Evolutionary conservation across 2,797 vertebrate genomes (phyloP).

Genomic region (Sandelia bainsii): DNA sequence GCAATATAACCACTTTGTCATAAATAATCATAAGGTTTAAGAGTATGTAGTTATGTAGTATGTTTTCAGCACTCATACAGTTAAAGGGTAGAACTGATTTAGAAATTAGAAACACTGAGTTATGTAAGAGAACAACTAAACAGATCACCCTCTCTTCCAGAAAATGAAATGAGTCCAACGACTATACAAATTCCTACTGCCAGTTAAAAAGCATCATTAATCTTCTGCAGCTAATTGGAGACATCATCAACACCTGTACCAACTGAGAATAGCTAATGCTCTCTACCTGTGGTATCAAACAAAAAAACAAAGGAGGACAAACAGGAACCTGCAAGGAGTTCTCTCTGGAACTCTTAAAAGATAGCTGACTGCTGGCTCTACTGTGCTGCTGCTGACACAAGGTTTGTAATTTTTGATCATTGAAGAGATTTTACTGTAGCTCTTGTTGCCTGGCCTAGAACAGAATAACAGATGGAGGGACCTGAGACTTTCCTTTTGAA

Average conservation of each 20-base stretch:
- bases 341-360: slow-evolving; percentile 38
- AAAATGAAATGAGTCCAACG: slow-evolving; percentile 36
- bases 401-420: slow-evolving; percentile 72
- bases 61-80: neutral
- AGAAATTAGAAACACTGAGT: slow-evolving; percentile 1
- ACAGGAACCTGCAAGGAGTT: slow-evolving; percentile 21
- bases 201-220: slow-evolving; percentile 61
- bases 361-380: slow-evolving; percentile 43
- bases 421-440: slow-evolving; percentile 56
- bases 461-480: slow-evolving; percentile 72
- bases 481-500: slow-evolving; percentile 63
- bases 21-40: neutral
- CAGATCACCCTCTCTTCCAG: slow-evolving; percentile 39
- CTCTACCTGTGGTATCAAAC: slow-evolving; percentile 47
- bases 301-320: slow-evolving; percentile 50
- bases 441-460: slow-evolving; percentile 48
- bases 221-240: slow-evolving; percentile 63
- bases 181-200: slow-evolving; percentile 21
- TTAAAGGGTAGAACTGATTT: neutral
- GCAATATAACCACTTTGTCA: neutral
- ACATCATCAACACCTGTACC: slow-evolving; percentile 52
- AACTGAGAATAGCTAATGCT: slow-evolving; percentile 34
- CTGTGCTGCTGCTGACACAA: slow-evolving; percentile 55
- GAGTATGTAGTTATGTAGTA: neutral
- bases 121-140: neutral